Conservation (phyloP, 1,140 invertebrate species). For the Melitaea cinxia region DNA sequence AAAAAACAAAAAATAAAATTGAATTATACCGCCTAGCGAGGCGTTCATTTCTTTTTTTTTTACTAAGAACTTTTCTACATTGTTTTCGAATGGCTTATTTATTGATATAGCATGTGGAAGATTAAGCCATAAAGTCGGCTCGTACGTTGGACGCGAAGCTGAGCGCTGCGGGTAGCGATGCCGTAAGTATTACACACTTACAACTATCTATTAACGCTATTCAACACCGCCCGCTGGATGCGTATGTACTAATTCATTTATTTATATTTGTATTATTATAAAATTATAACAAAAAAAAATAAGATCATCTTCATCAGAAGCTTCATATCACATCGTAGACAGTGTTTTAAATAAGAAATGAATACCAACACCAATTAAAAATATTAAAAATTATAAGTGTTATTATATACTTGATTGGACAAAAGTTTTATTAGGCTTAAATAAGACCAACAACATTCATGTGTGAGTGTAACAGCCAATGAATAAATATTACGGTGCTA, state of each 20-base stretch:
- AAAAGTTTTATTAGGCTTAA: no score
- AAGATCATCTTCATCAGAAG: no score
- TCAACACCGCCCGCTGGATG: constrained; percentile 25
- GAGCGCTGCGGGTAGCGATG: constrained; percentile 63
- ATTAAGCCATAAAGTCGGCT: constrained; percentile 75
- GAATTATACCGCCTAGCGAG: constrained; percentile 40
- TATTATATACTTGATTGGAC: no score
- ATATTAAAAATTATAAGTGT: no score
- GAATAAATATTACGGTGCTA: no score
- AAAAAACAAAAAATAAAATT: constrained; percentile 38
- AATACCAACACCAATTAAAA: no score
- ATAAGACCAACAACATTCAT: no score
- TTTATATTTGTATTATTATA: background rate
- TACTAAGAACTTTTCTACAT: constrained; percentile 45
- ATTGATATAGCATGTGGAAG: constrained; percentile 72
- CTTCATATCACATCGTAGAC: no score
- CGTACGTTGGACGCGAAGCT: constrained; percentile 58
- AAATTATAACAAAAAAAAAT: background rate
- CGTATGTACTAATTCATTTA: background rate
- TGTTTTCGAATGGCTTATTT: constrained; percentile 68
- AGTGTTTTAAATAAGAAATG: no score
- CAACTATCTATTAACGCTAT: constrained; percentile 61
- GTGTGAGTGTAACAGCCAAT: no score
- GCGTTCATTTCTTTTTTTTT: constrained; percentile 34
- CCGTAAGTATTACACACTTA: constrained; percentile 63